These are phyloP conservation scores for Athene noctua DNA, from an alignment of 2,113 vertebrate species.

Conservation along the genomic window DNA sequence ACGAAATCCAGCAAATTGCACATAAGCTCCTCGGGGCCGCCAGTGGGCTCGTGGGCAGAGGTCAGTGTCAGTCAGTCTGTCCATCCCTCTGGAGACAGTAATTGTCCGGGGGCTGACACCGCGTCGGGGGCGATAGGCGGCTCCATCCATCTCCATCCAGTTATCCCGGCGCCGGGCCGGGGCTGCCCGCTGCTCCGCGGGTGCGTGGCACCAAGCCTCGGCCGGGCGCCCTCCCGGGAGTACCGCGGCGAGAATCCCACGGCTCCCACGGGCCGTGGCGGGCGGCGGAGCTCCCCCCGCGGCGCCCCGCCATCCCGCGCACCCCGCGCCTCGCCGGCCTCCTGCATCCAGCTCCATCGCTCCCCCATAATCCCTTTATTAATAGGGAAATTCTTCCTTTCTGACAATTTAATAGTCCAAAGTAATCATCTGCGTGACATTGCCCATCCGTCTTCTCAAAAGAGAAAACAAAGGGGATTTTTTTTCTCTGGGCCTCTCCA, in stretches of 20 bases:
- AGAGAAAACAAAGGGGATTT: constrained; percentile 84
- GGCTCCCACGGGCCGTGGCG: background rate
- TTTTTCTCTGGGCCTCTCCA: constrained; percentile 75
- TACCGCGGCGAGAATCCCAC: background rate
- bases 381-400: constrained; percentile 87
- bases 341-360: constrained; percentile 79
- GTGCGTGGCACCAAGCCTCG: background rate
- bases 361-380: constrained; percentile 77
- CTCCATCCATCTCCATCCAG: constrained; percentile 82
- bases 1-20: constrained; percentile 69
- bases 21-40: constrained; percentile 60
- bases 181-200: background rate
- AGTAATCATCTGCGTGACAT: constrained; percentile 92
- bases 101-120: constrained; percentile 80
- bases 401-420: constrained; percentile 95
- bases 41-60: constrained; percentile 68
- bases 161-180: constrained; percentile 67
- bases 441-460: constrained; percentile 89
- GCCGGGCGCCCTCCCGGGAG: background rate
- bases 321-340: background rate
- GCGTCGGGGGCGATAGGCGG: constrained; percentile 57
- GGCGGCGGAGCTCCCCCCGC: constrained; percentile 12
- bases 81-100: constrained; percentile 77
- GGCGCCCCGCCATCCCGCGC: constrained; percentile 55
- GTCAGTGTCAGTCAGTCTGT: constrained; percentile 77